These are phyloP conservation scores for Macrotrachela quadricornifera DNA, from an alignment of 1,140 invertebrate species.

Conservation along the genomic window DNA sequence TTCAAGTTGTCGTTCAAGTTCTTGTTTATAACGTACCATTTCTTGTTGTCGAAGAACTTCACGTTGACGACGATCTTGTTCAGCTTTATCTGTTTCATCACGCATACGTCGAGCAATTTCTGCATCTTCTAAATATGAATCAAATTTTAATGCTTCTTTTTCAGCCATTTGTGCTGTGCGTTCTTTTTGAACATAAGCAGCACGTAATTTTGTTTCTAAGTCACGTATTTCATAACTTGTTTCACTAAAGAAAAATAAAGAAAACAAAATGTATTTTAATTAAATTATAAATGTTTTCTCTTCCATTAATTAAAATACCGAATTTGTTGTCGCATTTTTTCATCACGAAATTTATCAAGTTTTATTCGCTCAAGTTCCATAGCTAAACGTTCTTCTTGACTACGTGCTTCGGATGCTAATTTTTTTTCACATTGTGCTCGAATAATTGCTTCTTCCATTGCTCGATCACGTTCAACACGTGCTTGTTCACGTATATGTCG, in stretches of 20 bases:
- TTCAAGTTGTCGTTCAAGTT: conserved; percentile 26
- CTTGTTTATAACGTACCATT: conserved; percentile 23
- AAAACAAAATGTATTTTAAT: background rate
- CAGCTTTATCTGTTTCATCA: conserved; percentile 22
- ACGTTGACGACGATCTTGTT: conserved; percentile 10
- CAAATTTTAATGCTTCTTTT: conserved; percentile 26
- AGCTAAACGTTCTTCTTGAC: conserved; percentile 24
- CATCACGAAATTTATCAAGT: conserved; percentile 19
- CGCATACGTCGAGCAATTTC: conserved; percentile 24
- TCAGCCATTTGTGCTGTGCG: conserved; percentile 28
- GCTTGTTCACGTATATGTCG: conserved; percentile 15
- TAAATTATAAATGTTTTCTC: background rate
- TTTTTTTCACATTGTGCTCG: conserved; percentile 20
- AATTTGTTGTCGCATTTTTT: conserved; percentile 29
- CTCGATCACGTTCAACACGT: conserved; percentile 19
- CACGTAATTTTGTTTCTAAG: conserved; percentile 24
- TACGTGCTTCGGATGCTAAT: conserved; percentile 17
- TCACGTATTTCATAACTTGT: conserved; percentile 25
- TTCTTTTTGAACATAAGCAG: conserved; percentile 29
- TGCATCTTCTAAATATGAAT: conserved; percentile 25
- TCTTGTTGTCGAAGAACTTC: background rate
- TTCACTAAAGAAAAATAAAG: background rate
- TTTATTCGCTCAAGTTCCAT: conserved; percentile 23
- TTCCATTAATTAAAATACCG: conserved; percentile 7
- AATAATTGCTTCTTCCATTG: conserved; percentile 23